Conservation (phyloP, 2,888 invertebrate genomes). For the Mimas tiliae region DNA sequence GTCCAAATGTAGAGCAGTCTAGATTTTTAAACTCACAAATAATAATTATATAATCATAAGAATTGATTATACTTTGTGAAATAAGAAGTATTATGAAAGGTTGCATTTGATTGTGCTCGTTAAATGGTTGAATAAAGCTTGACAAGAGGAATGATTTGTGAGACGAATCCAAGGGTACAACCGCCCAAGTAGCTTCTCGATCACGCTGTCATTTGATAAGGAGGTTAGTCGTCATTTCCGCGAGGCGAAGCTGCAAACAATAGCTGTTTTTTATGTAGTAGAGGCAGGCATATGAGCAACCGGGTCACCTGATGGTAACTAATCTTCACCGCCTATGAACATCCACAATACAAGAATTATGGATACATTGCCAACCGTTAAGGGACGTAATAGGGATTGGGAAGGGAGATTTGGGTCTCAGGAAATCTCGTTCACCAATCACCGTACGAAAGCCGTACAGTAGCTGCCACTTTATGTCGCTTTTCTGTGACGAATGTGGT, state of each 20-base stretch:
- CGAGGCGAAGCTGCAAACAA: background rate
- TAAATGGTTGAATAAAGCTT: constrained; percentile 2
- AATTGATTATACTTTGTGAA: background rate
- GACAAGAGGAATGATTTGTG: background rate
- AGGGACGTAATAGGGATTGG: too few relatives aligned
- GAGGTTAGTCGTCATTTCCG: constrained; percentile 5
- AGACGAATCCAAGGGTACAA: constrained; percentile 3
- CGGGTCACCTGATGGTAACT: too few relatives aligned
- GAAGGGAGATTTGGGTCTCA: too few relatives aligned
- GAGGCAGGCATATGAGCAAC: too few relatives aligned
- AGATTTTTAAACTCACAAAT: background rate
- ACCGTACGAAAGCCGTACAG: too few relatives aligned
- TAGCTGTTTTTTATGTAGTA: background rate
- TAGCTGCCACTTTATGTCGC: too few relatives aligned
- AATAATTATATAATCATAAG: constrained; percentile 15
- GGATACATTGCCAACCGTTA: too few relatives aligned
- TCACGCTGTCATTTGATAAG: background rate
- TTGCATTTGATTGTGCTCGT: background rate
- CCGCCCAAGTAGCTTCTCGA: constrained; percentile 11
- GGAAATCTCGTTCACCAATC: too few relatives aligned
- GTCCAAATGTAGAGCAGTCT: constrained; percentile 16
- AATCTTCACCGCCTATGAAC: too few relatives aligned
- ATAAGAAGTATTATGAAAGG: constrained; percentile 13
- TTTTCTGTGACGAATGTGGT: too few relatives aligned
- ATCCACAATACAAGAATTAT: too few relatives aligned